A percentile compares a stretch with the other conserved stretches of the same genome.
Evolutionary conservation across 2,888 invertebrate genomes (phyloP).

Genomic region (Drosophila macrothrix): DNA sequence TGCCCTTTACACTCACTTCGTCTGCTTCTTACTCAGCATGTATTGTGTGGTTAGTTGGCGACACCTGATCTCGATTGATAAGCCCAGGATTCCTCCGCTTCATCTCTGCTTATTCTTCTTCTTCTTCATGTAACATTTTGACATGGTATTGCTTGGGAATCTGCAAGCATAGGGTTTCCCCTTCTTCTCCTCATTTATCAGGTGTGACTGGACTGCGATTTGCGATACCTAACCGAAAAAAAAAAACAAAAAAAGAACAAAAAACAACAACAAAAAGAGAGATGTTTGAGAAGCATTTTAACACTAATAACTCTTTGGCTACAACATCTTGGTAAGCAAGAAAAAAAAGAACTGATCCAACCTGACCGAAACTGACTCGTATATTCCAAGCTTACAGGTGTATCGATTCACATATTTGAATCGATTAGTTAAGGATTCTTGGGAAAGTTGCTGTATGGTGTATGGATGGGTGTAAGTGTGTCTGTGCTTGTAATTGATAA

Average conservation of each 20-base stretch:
- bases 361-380: neutral
- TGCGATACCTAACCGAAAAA: neutral
- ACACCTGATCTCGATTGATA: slow-evolving; percentile 77
- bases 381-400: neutral
- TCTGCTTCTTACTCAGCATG: neutral
- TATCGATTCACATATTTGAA: neutral
- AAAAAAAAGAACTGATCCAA: neutral
- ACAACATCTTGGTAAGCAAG: neutral
- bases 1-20: neutral
- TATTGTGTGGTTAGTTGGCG: slow-evolving; percentile 72
- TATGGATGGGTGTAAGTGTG: slow-evolving; percentile 16
- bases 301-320: neutral
- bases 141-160: slow-evolving; percentile 41
- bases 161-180: slow-evolving; percentile 56
- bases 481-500: slow-evolving; percentile 12
- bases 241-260: neutral
- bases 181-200: slow-evolving; percentile 4
- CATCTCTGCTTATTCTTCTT: neutral
- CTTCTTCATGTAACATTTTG: slow-evolving; percentile 40
- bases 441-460: neutral
- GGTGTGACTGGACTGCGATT: slow-evolving; percentile 7
- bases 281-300: slow-evolving; percentile 8
- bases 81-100: slow-evolving; percentile 31
- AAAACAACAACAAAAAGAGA: neutral
- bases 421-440: slow-evolving; percentile 1